These are phyloP conservation scores for Clarias gariepinus DNA, from an alignment of 2,113 vertebrate species.

Conservation along the genomic window DNA sequence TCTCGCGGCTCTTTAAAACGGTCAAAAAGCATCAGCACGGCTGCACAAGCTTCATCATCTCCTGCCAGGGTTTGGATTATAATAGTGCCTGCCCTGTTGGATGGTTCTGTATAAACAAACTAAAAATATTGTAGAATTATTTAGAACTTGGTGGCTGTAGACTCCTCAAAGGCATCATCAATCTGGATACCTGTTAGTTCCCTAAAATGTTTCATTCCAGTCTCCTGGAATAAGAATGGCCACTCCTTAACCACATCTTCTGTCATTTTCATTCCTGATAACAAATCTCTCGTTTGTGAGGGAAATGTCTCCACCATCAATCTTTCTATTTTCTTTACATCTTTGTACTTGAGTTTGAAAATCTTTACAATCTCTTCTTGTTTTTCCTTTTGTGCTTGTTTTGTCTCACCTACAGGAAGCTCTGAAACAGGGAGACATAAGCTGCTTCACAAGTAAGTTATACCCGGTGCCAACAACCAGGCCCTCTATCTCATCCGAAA, in stretches of 20 bases:
- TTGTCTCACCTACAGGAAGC: conserved; percentile 34
- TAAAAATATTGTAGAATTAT: conserved; percentile 39
- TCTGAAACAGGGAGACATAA: conserved; percentile 5
- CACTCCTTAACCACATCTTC: conserved; percentile 32
- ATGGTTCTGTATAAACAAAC: conserved; percentile 28
- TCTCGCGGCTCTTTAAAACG: conserved; percentile 38
- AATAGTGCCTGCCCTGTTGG: neutral
- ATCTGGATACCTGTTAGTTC: conserved; percentile 40
- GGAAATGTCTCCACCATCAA: conserved; percentile 26
- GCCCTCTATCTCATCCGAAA: conserved; percentile 38
- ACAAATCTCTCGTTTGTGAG: conserved; percentile 34
- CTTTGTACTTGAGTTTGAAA: neutral
- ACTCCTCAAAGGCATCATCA: conserved; percentile 29
- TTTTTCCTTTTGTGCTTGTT: conserved; percentile 37
- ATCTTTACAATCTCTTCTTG: conserved; percentile 27
- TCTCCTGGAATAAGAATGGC: conserved; percentile 39
- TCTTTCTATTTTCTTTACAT: conserved; percentile 28
- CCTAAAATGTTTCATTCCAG: conserved; percentile 36
- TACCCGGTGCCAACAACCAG: conserved; percentile 25
- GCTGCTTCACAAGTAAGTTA: neutral
- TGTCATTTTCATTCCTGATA: conserved; percentile 22
- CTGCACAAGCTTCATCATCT: conserved; percentile 19
- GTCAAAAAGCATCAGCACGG: conserved; percentile 18
- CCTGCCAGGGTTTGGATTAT: neutral
- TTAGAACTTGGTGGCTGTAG: conserved; percentile 3